These are phyloP conservation scores for Sturnus vulgaris DNA, from an alignment of 2,113 vertebrate species.

Conservation along the genomic window DNA sequence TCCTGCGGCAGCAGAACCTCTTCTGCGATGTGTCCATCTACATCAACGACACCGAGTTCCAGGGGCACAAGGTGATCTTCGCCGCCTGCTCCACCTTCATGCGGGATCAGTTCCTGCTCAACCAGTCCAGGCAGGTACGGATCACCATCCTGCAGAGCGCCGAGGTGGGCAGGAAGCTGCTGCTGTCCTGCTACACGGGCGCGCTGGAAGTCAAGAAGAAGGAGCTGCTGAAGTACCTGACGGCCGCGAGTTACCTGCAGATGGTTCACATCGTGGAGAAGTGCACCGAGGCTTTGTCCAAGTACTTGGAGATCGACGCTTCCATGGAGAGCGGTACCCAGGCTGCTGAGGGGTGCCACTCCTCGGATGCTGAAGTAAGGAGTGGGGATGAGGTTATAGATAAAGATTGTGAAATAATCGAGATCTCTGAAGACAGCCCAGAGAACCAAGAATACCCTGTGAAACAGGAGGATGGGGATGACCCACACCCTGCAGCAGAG, in stretches of 20 bases:
- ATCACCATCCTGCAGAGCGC: slow-evolving; percentile 82
- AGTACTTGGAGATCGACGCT: slow-evolving; percentile 75
- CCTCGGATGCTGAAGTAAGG: slow-evolving; percentile 62
- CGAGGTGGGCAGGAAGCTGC: slow-evolving; percentile 79
- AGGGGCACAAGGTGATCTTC: slow-evolving; percentile 82
- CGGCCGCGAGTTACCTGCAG: slow-evolving; percentile 81
- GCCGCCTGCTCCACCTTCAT: slow-evolving; percentile 83
- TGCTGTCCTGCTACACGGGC: slow-evolving; percentile 81
- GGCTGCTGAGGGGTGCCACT: slow-evolving; percentile 66
- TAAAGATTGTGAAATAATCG: slow-evolving; percentile 80
- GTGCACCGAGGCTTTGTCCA: slow-evolving; percentile 80
- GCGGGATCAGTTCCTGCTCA: slow-evolving; percentile 83
- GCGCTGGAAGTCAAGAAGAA: slow-evolving; percentile 80
- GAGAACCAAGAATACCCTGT: slow-evolving; percentile 46
- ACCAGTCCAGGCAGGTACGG: slow-evolving; percentile 76
- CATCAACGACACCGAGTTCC: slow-evolving; percentile 82
- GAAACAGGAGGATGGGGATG: slow-evolving; percentile 69
- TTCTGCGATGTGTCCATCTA: slow-evolving; percentile 83
- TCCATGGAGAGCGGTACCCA: slow-evolving; percentile 61
- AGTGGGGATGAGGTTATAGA: slow-evolving; percentile 54
- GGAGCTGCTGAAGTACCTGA: slow-evolving; percentile 81
- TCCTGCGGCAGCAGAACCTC: slow-evolving; percentile 80
- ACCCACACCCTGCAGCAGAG: not conserved
- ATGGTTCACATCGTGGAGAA: slow-evolving; percentile 86
- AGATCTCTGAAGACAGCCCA: slow-evolving; percentile 76